Evolutionary conservation across 1,140 invertebrate genomes (phyloP).

Genomic region (Lethrus apterus): DNA sequence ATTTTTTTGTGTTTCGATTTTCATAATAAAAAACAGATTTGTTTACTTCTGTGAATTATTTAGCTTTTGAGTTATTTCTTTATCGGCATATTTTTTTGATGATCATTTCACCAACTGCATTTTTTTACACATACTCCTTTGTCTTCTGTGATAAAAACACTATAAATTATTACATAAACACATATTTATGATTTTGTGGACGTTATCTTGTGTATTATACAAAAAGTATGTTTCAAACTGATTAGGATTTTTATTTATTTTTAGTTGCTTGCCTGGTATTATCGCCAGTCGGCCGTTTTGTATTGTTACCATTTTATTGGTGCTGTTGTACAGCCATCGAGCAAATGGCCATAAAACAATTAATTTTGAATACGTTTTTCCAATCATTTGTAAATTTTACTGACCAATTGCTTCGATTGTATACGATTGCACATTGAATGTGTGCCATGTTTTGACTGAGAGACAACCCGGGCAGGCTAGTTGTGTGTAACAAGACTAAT

Average conservation of each 20-base stretch:
- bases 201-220: constrained; percentile 3
- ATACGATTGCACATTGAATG: constrained; percentile 27
- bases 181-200: constrained; percentile 1
- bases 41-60: no score
- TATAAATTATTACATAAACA: no score
- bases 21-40: no score
- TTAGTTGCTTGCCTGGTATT: constrained; percentile 33
- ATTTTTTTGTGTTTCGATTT: no score
- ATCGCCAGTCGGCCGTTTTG: constrained; percentile 33
- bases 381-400: constrained; percentile 6
- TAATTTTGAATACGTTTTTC: constrained; percentile 12
- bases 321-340: constrained; percentile 2
- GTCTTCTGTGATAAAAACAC: no score
- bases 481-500: constrained; percentile 27
- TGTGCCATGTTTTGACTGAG: constrained; percentile 37
- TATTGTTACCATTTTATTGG: constrained; percentile 33
- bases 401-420: constrained; percentile 17
- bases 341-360: not conserved
- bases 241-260: constrained; percentile 28
- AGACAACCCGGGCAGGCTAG: constrained; percentile 43
- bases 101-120: no score
- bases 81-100: no score
- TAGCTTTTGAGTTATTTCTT: no score
- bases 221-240: constrained; percentile 27
- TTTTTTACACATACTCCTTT: no score